These are phyloP conservation scores for Aeoliscus strigatus DNA, from an alignment of 2,797 vertebrate genomes.

Conservation along the genomic window DNA sequence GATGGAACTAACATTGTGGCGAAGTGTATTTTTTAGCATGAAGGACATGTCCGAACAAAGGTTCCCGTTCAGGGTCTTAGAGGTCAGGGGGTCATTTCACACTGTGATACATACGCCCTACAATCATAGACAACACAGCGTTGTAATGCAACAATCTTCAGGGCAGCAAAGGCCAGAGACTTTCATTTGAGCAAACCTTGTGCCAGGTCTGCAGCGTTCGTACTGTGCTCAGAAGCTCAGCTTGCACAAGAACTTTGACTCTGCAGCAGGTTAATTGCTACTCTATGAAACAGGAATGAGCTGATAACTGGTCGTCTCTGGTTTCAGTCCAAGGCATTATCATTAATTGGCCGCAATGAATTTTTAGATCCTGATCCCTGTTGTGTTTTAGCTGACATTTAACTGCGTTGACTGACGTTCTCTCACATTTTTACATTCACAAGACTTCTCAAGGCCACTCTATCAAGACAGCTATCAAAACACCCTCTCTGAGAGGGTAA, in stretches of 20 bases:
- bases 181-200: conserved; percentile 60
- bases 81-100: conserved; percentile 38
- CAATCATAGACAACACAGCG: conserved; percentile 21
- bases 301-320: conserved; percentile 52
- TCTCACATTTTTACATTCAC: conserved; percentile 58
- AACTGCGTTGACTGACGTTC: conserved; percentile 65
- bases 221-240: conserved; percentile 33
- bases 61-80: conserved; percentile 11
- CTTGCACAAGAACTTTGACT: conserved; percentile 40
- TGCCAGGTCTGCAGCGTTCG: conserved; percentile 34
- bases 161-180: conserved; percentile 58
- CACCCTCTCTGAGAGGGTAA: conserved; percentile 57
- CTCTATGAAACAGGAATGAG: conserved; percentile 47
- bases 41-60: conserved; percentile 16
- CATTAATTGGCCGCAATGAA: conserved; percentile 59
- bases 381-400: conserved; percentile 58
- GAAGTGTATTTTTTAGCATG: too few relatives aligned
- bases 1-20: too few relatives aligned
- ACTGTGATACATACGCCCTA: conserved; percentile 35
- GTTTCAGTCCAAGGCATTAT: conserved; percentile 50
- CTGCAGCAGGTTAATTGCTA: conserved; percentile 55
- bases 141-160: conserved; percentile 24
- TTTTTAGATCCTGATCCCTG: conserved; percentile 38
- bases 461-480: conserved; percentile 61
- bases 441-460: conserved; percentile 60